Evolutionary conservation across 2,888 invertebrate genomes (phyloP), one percentile per base, ranked within the genome.

Genomic region (Osedax frankpressi): DNA sequence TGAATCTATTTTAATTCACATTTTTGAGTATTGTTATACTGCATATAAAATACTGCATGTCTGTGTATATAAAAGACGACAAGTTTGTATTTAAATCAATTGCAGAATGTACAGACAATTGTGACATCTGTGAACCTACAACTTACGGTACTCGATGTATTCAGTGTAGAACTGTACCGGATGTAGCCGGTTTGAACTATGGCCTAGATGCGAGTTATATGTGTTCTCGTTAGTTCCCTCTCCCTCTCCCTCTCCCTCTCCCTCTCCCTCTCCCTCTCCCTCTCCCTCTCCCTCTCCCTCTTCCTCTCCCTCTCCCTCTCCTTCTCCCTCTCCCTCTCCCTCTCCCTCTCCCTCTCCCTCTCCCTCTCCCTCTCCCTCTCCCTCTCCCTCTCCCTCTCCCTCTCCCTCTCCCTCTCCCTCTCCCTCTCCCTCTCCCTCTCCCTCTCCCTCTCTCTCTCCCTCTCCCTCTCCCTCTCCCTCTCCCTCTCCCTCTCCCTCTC

Each of bases 201-300:
- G n/a, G n/a, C n/a, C n/a, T n/a, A n/a, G n/a, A n/a, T n/a, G n/a
- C n/a, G n/a, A n/a, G n/a, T n/a, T n/a, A n/a, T n/a, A n/a, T n/a
- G n/a, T n/a, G n/a, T n/a, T 28, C 29, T 70, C 1, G 0, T 24
- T 24, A 1, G 1, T 28, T 26, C 28, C 2, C 68, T 26, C 1
- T 26, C 63, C 26, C 63, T 62, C 63, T 62, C 63, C 26, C 63
- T 62, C 63, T 62, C 63, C 26, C 63, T 62, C 63, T 62, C 63
- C 26, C 63, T 2, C 63, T 62, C 63, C 26, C 63, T 62, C 63
- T 62, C 63, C 26, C 63, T 62, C 63, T 62, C 63, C 26, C 2
- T 62, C 63, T 62, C 63, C 26, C 63, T 62, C 63, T 62, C 63
- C 26, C 2, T 62, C 63, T 62, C 2, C 26, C 63, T 62, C 63